Percentiles rank a stretch among this genome's conserved stretches.
Conservation (phyloP, 92 coral and sea anemone species). For the Zoanthus sociatus region DNA sequence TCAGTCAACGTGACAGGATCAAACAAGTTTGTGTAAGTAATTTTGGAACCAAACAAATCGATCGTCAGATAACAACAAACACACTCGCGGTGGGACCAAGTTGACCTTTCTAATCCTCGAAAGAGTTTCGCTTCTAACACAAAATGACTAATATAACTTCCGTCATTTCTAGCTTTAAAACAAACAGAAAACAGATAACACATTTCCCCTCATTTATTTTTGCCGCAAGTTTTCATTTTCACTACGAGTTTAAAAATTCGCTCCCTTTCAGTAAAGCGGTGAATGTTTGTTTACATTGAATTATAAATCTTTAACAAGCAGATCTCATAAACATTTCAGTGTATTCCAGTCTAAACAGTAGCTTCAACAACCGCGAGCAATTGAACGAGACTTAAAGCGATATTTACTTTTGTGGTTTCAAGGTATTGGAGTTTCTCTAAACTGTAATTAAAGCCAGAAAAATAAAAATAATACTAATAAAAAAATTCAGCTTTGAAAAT, state of each 20-base stretch:
- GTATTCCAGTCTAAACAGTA: conserved; percentile 75
- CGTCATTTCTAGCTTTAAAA: conserved; percentile 11
- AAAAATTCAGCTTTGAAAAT: conserved; percentile 63
- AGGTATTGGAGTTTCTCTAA: conserved; percentile 73
- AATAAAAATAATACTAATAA: conserved; percentile 57
- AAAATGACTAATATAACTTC: conserved; percentile 11
- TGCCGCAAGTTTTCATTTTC: conserved; percentile 26
- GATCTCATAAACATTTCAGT: conserved; percentile 81
- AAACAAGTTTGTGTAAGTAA: conserved; percentile 53
- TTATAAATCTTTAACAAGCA: conserved; percentile 83
- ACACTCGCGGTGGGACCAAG: conserved; percentile 39
- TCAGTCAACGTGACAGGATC: conserved; percentile 51
- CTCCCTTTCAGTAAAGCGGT: conserved; percentile 43
- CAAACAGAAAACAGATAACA: conserved; percentile 23
- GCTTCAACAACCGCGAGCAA: conserved; percentile 68
- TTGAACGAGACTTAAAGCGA: conserved; percentile 58
- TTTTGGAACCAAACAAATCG: conserved; percentile 50
- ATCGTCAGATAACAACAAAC: conserved; percentile 51
- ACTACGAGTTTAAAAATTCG: conserved; percentile 8
- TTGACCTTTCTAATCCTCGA: conserved; percentile 46
- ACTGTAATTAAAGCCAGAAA: conserved; percentile 78
- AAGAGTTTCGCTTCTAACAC: conserved; percentile 22
- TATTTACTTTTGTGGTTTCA: conserved; percentile 77
- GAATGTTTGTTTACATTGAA: conserved; percentile 84
- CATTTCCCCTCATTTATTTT: conserved; percentile 24